Evolutionary conservation across 2,113 vertebrate genomes (phyloP), one percentile per base, ranked within the genome.

Genomic region (Morone saxatilis): DNA sequence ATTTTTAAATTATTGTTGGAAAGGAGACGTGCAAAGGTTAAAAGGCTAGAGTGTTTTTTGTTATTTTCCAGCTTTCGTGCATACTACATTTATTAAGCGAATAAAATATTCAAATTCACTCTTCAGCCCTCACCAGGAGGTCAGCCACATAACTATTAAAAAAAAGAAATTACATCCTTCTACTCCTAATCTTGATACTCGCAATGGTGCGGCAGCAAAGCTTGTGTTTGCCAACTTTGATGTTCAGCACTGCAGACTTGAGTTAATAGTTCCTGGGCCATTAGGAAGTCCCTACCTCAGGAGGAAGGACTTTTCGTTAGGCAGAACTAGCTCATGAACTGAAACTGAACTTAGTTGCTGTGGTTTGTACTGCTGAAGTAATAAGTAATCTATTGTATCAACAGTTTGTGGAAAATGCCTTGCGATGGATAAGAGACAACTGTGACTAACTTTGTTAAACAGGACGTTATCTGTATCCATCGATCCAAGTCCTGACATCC

Each of bases 381-480:
- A 77, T 68, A 48, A 77, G 41, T 59, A 10, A 68, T 67, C 74
- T 76, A 54, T 75, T 75, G 7, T 50, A 22, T 14, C 43, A 40
- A 17, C 10, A 25, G 31, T 40, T 68, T 17, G 43, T 48, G 12
- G n/a, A 45, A 45, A 40, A 0, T 12, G 10, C 36, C 47, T 5
- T 41, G 31, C 1, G 12, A 51, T 22, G 36, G 12, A 51, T 22
- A 16, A 22, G 31, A 63, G 12, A 16, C 12, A n/a, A 20, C 43
- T 25, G 70, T 51, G 22, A 38, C 13, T 31, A 31, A 31, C 31
- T 31, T 31, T 31, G 31, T 31, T 31, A 31, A 31, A 31, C 31
- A 31, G 31, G 3, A 31, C 3, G 31, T 31, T 31, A 31, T 31
- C 31, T 31, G 2, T 4, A 31, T 31, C 31, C 31, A 31, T 31